These are phyloP conservation scores for Amblyjoppa proteus DNA, from an alignment of 2,888 invertebrate species.

Conservation along the genomic window DNA sequence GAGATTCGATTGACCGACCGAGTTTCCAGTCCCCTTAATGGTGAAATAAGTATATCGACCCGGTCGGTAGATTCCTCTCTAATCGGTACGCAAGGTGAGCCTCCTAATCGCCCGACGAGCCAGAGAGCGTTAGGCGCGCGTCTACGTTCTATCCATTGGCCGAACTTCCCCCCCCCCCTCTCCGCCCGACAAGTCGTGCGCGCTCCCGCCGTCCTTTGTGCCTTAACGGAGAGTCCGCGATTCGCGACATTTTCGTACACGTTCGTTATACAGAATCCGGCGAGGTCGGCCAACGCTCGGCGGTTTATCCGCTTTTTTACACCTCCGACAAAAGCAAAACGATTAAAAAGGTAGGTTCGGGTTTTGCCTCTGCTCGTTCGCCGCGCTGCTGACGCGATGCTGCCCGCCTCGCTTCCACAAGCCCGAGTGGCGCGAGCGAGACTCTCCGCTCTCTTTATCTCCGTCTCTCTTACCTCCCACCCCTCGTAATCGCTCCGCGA, in stretches of 20 bases:
- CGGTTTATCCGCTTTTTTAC: slow-evolving; percentile 60
- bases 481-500: slow-evolving; percentile 29
- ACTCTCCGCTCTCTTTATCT: slow-evolving; percentile 2
- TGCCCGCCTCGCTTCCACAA: background rate
- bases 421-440: background rate
- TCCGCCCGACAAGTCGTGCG: no score
- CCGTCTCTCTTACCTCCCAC: slow-evolving; percentile 14
- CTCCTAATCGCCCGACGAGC: slow-evolving; percentile 47
- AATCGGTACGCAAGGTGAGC: slow-evolving; percentile 59
- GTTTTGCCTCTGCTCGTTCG: slow-evolving; percentile 9
- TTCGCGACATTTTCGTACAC: slow-evolving; percentile 44
- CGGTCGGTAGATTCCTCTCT: slow-evolving; percentile 43
- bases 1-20: background rate
- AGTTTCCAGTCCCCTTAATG: background rate
- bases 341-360: slow-evolving; percentile 66
- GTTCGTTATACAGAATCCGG: slow-evolving; percentile 51
- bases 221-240: slow-evolving; percentile 8
- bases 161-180: no score
- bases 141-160: background rate
- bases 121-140: slow-evolving; percentile 15
- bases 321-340: slow-evolving; percentile 56
- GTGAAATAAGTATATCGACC: slow-evolving; percentile 48
- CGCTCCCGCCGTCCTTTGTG: background rate
- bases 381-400: background rate
- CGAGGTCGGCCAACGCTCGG: slow-evolving; percentile 58